Evolutionary conservation across 2,888 invertebrate genomes (phyloP), one percentile per base, ranked within the genome.

Genomic region (Rapana venosa): DNA sequence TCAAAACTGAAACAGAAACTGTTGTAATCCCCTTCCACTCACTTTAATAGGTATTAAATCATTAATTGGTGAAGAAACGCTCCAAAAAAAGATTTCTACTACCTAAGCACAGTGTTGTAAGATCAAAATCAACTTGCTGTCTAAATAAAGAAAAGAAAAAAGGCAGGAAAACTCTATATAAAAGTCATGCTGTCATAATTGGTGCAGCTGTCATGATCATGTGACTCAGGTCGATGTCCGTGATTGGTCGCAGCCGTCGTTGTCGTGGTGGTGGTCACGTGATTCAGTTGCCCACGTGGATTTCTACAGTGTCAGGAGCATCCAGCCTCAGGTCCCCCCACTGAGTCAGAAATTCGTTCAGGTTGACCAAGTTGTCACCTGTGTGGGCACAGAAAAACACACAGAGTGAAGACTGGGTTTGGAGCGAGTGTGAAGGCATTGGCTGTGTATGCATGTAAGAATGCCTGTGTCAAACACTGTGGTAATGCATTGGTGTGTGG

Each of bases 311-410:
- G 77, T 91, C 90, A 11, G 87, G 88, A 26, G 92, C 91, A 17
- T 87, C 87, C n/a, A 92, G 87, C 74, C 90, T 89, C 5, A 94
- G 91, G 30, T 91, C 90, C 30, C 93, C 93, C 94, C 93, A 93
- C 87, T 92, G 91, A 4, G 94, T 94, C 77, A 94, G 91, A 88
- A 94, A 94, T 89, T 94, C 94, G 88, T 93, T 93, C 87, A 93
- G 91, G 88, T 92, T 92, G 0, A 94, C 93, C 30, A 86, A 32
- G 17, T 92, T 92, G 81, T 94, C 91, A 47, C 90, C 94, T 94
- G 90, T 47, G 47, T 47, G 47, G 47, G 8, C 47, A 47, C 47
- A 47, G 47, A 47, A 47, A 47, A 47, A 2, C 2, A 47, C 4
- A 5, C 66, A 66, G 20, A 2, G 26, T 6, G 2, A 66, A 66